These are phyloP conservation scores for Mystacides longicornis DNA, from an alignment of 2,888 invertebrate species.

Conservation along the genomic window DNA sequence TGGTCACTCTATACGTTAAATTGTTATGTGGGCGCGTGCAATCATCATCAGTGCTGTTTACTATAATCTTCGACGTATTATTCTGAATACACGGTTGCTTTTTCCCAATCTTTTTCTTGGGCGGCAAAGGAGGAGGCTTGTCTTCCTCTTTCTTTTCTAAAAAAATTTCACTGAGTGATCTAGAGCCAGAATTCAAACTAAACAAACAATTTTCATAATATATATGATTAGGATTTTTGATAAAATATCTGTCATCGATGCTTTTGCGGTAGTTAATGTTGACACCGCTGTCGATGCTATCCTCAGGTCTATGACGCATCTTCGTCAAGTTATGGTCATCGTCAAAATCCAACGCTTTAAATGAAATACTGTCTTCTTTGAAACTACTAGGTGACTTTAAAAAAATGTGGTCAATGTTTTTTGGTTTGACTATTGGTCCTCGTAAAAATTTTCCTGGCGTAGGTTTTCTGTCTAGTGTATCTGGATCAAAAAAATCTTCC, in stretches of 20 bases:
- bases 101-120: constrained; percentile 49
- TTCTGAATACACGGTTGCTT: constrained; percentile 29
- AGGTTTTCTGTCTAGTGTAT: constrained; percentile 75
- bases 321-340: not conserved
- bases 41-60: not conserved
- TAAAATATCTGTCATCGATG: not conserved
- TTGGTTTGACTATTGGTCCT: constrained; percentile 7
- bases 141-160: constrained; percentile 18
- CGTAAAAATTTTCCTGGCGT: constrained; percentile 37
- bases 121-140: constrained; percentile 38
- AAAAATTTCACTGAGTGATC: constrained; percentile 13
- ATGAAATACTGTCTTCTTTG: constrained; percentile 36
- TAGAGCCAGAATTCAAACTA: not conserved
- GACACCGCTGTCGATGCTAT: not conserved
- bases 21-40: not conserved
- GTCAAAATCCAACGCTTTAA: not conserved
- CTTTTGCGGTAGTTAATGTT: not conserved
- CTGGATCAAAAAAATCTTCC: constrained; percentile 74
- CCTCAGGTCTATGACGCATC: not conserved
- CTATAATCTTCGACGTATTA: constrained; percentile 15
- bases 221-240: constrained; percentile 2
- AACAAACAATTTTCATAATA: constrained; percentile 13
- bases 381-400: constrained; percentile 68
- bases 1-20: constrained; percentile 15
- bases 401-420: constrained; percentile 42